Evolutionary conservation across 1,140 invertebrate genomes (phyloP).

Genomic region (Callitettix versicolor): DNA sequence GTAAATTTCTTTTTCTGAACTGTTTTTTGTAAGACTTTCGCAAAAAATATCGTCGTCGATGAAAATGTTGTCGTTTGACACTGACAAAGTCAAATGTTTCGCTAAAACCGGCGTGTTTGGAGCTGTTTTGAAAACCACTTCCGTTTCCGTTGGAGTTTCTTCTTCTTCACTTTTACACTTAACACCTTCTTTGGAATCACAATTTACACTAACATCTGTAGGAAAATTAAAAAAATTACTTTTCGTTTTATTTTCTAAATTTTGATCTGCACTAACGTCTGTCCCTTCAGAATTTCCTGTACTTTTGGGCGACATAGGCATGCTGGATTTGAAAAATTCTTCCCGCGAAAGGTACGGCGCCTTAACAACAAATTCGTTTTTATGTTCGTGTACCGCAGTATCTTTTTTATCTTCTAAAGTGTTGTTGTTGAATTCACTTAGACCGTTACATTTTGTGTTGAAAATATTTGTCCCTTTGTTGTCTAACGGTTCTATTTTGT

Average conservation of each 20-base stretch:
- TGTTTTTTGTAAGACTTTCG: too few species aligned
- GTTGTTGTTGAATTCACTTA: too few species aligned
- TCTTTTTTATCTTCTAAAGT: too few species aligned
- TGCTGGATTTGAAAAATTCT: too few species aligned
- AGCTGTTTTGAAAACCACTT: slow-evolving; percentile 9
- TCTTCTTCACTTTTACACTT: background rate
- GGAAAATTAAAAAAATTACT: background rate
- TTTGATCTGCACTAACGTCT: background rate
- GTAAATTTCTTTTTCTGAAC: too few species aligned
- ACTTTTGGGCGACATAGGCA: too few species aligned
- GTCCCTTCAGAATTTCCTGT: background rate
- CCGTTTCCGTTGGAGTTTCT: slow-evolving; percentile 1
- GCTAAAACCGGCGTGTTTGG: slow-evolving; percentile 9
- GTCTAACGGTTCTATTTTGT: too few species aligned
- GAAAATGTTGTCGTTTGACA: background rate
- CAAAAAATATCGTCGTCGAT: background rate
- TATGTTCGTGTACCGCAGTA: too few species aligned
- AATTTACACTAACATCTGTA: background rate
- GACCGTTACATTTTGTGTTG: too few species aligned
- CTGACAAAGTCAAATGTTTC: slow-evolving; percentile 1
- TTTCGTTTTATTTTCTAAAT: background rate
- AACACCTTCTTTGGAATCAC: background rate
- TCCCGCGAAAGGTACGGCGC: too few species aligned
- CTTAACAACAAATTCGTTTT: too few species aligned
- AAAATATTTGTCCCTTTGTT: too few species aligned